Evolutionary conservation across 2,797 vertebrate species (phyloP), one percentile per base, ranked within the genome.

Genomic region (Rhabdophis nuchalis): DNA sequence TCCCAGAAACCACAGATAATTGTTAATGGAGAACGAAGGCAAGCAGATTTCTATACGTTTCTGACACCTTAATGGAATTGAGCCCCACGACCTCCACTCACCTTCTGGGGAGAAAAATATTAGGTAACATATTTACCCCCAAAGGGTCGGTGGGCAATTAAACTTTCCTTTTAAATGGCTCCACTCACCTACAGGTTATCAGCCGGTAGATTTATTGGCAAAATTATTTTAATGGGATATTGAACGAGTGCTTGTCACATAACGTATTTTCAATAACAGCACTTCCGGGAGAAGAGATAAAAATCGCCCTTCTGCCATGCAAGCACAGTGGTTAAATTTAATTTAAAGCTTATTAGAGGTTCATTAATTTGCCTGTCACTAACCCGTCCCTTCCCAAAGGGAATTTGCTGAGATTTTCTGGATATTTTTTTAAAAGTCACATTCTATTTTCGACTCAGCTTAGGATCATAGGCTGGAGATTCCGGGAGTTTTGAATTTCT

Each of bases 121-220:
- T 23, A 88, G 11, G 50, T 50, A 52, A 53, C 12, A 27, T 11
- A n/a, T n/a, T n/a, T 18, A 46, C 10, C 8, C 16, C 32, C 58
- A 36, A 92, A 91, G 85, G 50, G 56, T 41, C 4, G 11, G 18
- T 6, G 0, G 29, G 23, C 11, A 1, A 0, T 91, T 93, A 91
- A 82, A 92, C 91, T 90, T 93, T 41, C 23, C 90, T 56, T 87
- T 1, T 86, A 89, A 93, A 94, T 90, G 93, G 93, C 89, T 93
- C 92, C 86, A 54, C 92, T 93, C 91, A 92, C 57, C 50, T 87
- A 14, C 86, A 92, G 82, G 23, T 12, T 85, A 93, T 93, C 94
- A 92, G 91, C 94, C 91, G 90, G 90, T 1, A 86, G 93, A 88
- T 95, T 93, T 91, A 87, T 94, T 93, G 88, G 95, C 92, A 92